Evolutionary conservation across 2,797 vertebrate genomes (phyloP).

Genomic region (Calcarius lapponicus): DNA sequence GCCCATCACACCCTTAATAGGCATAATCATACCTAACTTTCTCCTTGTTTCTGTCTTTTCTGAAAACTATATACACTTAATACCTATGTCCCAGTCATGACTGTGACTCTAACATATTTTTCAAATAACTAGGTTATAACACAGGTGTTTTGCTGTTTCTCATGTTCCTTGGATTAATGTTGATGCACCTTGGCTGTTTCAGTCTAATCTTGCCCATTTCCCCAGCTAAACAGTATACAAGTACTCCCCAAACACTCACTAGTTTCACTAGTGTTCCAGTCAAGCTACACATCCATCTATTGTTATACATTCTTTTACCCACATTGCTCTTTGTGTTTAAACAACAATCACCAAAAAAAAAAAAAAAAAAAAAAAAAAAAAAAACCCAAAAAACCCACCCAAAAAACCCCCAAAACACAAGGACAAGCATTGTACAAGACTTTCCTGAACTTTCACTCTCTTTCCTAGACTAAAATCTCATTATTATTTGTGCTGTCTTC

Average conservation of each 20-base stretch:
- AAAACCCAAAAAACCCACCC: no score
- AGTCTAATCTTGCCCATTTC: background rate
- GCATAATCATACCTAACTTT: background rate
- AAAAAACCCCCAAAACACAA: accelerated
- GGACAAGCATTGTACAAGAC: background rate
- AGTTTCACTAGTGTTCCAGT: background rate
- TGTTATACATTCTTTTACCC: background rate
- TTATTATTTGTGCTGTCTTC: background rate
- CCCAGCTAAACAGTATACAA: background rate
- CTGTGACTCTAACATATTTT: background rate
- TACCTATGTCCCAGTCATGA: background rate
- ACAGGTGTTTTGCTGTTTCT: background rate
- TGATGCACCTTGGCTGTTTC: background rate
- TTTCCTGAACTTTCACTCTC: background rate
- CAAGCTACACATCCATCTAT: background rate
- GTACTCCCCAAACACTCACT: background rate
- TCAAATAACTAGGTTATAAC: background rate
- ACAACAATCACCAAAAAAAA: background rate
- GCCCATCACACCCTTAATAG: background rate
- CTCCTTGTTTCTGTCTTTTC: background rate
- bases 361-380: background rate
- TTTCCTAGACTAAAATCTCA: background rate
- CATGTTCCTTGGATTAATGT: background rate
- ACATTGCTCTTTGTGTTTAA: background rate
- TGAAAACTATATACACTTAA: background rate